Evolutionary conservation across 92 coral and sea anemone species (phyloP).

Genomic region (Phenganax marumi): DNA sequence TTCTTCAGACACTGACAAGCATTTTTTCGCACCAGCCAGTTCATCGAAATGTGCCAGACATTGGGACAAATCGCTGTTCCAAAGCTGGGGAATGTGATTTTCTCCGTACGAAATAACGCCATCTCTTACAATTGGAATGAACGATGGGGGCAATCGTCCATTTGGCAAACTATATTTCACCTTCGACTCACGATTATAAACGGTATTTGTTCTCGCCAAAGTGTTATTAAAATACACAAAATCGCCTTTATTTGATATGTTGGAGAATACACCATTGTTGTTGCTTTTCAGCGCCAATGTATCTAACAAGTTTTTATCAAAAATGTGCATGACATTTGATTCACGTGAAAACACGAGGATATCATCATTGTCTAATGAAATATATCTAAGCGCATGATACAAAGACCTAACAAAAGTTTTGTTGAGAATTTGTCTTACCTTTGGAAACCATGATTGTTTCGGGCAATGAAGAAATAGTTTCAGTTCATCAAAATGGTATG

Average conservation of each 20-base stretch:
- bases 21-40: background rate
- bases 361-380: background rate
- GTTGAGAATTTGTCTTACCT: background rate
- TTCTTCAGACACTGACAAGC: constrained; percentile 20
- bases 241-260: background rate
- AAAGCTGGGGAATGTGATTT: constrained; percentile 1
- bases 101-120: constrained; percentile 9
- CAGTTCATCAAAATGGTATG: background rate
- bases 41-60: background rate
- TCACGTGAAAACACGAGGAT: background rate
- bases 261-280: background rate
- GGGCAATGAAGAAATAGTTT: background rate
- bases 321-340: background rate
- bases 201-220: background rate
- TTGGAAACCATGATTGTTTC: background rate
- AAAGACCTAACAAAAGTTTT: background rate
- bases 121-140: constrained; percentile 6
- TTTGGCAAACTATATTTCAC: background rate
- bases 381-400: background rate
- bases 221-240: background rate
- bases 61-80: constrained; percentile 42
- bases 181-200: background rate
- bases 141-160: background rate
- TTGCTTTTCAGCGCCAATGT: background rate
- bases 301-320: background rate